phyloP scores from a whole-genome alignment of 1,140 invertebrate species.

The Phthorimaea operculella region DNA sequence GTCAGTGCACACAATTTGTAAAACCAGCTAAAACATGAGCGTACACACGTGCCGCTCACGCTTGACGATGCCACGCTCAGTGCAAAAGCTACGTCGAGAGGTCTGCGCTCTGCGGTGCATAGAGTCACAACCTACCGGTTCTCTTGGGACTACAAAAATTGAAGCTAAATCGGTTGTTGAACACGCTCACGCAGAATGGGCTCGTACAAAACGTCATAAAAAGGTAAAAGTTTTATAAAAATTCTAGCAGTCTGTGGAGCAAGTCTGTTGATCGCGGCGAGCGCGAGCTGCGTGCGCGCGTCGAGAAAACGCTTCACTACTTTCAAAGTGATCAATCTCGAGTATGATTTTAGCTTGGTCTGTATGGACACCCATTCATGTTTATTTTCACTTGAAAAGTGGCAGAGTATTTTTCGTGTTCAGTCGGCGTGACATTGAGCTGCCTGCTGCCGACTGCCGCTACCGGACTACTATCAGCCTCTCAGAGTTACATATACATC shows the following conservation, averaged over 20 bases:
- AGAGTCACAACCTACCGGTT: conserved; percentile 23
- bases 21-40: too few relatives aligned
- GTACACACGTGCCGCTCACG: too few relatives aligned
- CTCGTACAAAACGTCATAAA: conserved; percentile 50
- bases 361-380: too few relatives aligned
- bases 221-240: conserved; percentile 58
- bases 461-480: conserved; percentile 48
- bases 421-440: background rate
- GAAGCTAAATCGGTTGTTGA: conserved; percentile 14
- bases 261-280: conserved; percentile 21
- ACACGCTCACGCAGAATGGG: conserved; percentile 33
- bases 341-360: too few relatives aligned
- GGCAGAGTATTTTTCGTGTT: conserved; percentile 18
- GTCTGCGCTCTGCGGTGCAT: conserved; percentile 18
- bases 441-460: conserved; percentile 23
- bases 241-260: conserved; percentile 36
- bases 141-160: conserved; percentile 14
- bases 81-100: background rate
- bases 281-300: conserved; percentile 38
- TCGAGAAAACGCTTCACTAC: conserved; percentile 10
- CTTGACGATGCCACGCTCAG: too few relatives aligned
- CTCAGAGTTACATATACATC: conserved; percentile 43
- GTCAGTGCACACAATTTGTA: too few relatives aligned
- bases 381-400: conserved; percentile 34
- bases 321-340: conserved; percentile 11